phyloP scores from a whole-genome alignment of 2,888 invertebrate species.

The Drosophila buzzatii region DNA sequence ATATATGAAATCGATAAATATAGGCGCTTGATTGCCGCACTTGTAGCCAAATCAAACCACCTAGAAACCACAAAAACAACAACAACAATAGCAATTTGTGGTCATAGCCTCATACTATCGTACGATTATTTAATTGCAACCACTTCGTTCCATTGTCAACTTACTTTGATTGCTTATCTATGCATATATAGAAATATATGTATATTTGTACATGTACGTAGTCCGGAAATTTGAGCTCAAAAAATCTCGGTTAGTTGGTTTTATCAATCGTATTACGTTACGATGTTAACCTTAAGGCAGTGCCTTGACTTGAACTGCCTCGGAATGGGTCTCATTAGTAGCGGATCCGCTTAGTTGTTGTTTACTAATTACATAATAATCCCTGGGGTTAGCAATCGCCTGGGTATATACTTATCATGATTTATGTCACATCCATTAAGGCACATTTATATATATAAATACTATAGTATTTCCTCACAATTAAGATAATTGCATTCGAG shows the following conservation, averaged over 20 bases:
- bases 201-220: neutral
- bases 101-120: constrained; percentile 5
- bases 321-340: neutral
- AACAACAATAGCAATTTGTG: neutral
- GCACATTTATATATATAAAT: neutral
- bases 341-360: neutral
- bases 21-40: constrained; percentile 1
- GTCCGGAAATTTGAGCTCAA: constrained; percentile 3
- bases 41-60: constrained; percentile 17
- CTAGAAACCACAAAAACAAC: neutral
- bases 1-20: constrained; percentile 9
- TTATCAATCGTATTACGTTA: neutral
- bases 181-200: neutral
- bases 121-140: constrained; percentile 10
- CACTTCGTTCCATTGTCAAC: neutral
- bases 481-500: neutral
- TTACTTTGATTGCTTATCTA: constrained; percentile 6
- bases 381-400: neutral
- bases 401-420: neutral
- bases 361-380: neutral
- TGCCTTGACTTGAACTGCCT: neutral
- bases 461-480: neutral
- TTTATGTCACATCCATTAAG: constrained; percentile 1
- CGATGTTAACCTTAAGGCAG: constrained; percentile 5
- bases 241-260: neutral